Base-by-base conservation (phyloP, 1,140 invertebrate species). In the Drosophila kepulauana region DNA sequence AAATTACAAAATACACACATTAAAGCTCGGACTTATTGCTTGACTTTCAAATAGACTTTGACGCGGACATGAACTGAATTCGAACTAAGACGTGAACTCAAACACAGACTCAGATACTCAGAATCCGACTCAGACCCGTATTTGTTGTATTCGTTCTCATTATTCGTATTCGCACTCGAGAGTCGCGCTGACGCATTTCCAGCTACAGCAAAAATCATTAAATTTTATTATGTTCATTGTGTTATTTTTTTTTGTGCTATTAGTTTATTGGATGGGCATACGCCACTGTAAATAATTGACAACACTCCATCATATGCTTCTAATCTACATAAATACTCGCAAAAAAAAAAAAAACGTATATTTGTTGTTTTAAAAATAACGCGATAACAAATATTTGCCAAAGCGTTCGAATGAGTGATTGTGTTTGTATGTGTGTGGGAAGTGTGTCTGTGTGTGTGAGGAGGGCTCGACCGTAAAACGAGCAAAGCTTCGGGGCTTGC, bases 381-480 rank as follows among this genome's bases (percentile, higher is more conserved):
- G 49, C 49, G 71, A 74, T 74, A 74, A 56, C 25, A 56, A 68
- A 15, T 62, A 41, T 63, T 51, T 57, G 52, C 8, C 63, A 48
- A 33, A 49, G 62, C 51, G 41, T 59, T n/a, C 57, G 20, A 13
- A 6, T 49, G 52, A 49, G 10, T 52, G 46, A 52, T 11, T 72
- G 35, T 33, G 43, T 61, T 33, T 48, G 41, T 65, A 28, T 66
- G 48, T n/a, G 33, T 48, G 10, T 25, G 20, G 20, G 20, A 25
- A 25, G 20, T 30, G 43, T 72, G 35, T 35, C 33, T 62, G 46
- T 59, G 52, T 59, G 52, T 52, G 33, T 61, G 45, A 71, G 66
- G 82, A 86, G 82, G 82, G 82, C 82, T 86, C 82, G 82, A 54
- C 82, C 71, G 59, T 33, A 71, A 63, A 51, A 56, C 51, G 30